A percentile compares a stretch with the other conserved stretches of the same genome.
These are phyloP conservation scores for Strigamia maritima DNA, from an alignment of 2,888 invertebrate species.

Conservation along the genomic window DNA sequence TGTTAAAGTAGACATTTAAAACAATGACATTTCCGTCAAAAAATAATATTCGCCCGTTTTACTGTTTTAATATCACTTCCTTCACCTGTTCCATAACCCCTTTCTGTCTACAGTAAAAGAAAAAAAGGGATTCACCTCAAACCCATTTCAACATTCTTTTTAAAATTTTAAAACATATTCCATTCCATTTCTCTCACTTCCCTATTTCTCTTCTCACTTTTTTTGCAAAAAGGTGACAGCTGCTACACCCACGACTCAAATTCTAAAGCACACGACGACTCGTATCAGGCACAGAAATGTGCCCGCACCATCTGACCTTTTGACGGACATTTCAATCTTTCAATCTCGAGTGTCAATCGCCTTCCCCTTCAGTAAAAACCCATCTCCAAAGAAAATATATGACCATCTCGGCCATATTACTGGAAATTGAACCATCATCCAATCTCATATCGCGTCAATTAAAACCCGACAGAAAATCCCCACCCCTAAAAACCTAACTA, in stretches of 20 bases:
- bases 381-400: not conserved
- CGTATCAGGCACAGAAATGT: not conserved
- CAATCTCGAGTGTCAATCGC: constrained; percentile 12
- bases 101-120: not conserved
- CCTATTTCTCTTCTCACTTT: not conserved
- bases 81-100: no score
- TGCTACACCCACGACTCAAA: constrained; percentile 7
- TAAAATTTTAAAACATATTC: not conserved
- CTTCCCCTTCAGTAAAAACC: not conserved
- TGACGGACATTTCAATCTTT: constrained; percentile 19
- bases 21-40: no score
- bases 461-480: not conserved
- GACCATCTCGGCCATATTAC: not conserved
- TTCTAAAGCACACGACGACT: not conserved
- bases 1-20: no score
- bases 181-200: not conserved
- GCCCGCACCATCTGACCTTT: not conserved
- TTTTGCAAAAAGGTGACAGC: not conserved
- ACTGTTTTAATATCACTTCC: no score
- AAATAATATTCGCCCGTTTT: no score
- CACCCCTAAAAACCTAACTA: not conserved
- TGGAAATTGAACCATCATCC: not conserved
- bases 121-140: not conserved
- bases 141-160: not conserved
- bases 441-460: not conserved